These are phyloP conservation scores for Lobophora halterata DNA, from an alignment of 2,888 invertebrate genomes.

Conservation along the genomic window DNA sequence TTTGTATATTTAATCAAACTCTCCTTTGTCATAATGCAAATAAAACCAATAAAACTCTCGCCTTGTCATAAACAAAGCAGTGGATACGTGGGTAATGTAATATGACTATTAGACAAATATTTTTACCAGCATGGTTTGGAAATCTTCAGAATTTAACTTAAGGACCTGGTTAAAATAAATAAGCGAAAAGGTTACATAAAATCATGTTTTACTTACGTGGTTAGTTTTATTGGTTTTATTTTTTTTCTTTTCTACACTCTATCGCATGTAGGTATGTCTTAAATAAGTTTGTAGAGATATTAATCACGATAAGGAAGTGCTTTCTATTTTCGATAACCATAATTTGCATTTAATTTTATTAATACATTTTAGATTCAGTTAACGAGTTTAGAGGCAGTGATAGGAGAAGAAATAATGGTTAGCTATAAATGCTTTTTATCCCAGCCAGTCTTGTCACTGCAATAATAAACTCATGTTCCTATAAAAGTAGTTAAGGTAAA, in stretches of 20 bases:
- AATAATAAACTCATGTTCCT: constrained; percentile 66
- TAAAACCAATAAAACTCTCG: constrained; percentile 68
- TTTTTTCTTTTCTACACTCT: constrained; percentile 77
- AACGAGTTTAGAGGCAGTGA: constrained; percentile 39
- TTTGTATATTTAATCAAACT: constrained; percentile 65
- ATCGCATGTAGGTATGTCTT: constrained; percentile 55
- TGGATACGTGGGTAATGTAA: no score
- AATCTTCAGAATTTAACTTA: no score
- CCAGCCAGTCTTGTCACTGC: constrained; percentile 42
- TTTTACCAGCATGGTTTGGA: neutral
- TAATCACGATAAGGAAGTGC: constrained; percentile 27
- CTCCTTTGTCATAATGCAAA: constrained; percentile 50
- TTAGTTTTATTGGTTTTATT: constrained; percentile 73
- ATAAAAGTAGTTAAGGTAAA: constrained; percentile 58
- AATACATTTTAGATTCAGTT: constrained; percentile 23
- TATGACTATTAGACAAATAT: neutral
- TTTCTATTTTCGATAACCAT: constrained; percentile 29
- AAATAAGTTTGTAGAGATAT: constrained; percentile 30
- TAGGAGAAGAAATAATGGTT: constrained; percentile 44
- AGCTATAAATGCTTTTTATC: constrained; percentile 1
- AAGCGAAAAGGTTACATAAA: no score
- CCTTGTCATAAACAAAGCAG: neutral
- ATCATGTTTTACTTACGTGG: constrained; percentile 26
- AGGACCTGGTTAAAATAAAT: no score
- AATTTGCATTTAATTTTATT: constrained; percentile 32